phyloP scores from a whole-genome alignment of 2,797 vertebrate species.

The Phoebastria nigripes region DNA sequence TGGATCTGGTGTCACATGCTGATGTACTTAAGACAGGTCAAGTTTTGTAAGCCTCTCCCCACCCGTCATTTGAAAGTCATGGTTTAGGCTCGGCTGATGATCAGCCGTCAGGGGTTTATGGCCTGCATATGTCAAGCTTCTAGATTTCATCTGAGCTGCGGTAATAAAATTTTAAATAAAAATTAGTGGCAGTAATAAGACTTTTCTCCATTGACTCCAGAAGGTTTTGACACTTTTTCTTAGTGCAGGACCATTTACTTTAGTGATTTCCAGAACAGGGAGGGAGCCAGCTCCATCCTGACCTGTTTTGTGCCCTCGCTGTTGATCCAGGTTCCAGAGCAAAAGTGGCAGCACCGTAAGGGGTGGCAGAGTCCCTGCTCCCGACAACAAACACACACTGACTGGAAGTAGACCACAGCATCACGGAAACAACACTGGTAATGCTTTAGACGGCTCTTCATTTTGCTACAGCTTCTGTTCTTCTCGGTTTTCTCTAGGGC shows the following conservation, averaged over 20 bases:
- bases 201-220: background rate
- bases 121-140: background rate
- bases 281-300: background rate
- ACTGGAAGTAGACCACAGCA: background rate
- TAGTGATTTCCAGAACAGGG: background rate
- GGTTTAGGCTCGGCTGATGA: background rate
- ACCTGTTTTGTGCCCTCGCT: rapidly evolving
- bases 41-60: background rate
- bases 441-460: background rate
- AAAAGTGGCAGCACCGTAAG: background rate
- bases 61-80: background rate
- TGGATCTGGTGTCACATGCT: background rate
- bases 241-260: background rate
- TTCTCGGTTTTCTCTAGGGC: background rate
- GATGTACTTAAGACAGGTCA: constrained; percentile 17
- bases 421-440: background rate
- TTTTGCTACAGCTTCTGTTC: background rate
- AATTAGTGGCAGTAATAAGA: background rate
- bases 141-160: background rate
- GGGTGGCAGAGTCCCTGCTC: background rate
- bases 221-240: background rate
- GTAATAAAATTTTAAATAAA: background rate
- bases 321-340: background rate
- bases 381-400: rapidly evolving
- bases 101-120: background rate